A percentile compares a stretch with the other conserved stretches of the same genome.
Conservation (phyloP, 1,140 invertebrate genomes). For the Drosophila pallidifrons region DNA sequence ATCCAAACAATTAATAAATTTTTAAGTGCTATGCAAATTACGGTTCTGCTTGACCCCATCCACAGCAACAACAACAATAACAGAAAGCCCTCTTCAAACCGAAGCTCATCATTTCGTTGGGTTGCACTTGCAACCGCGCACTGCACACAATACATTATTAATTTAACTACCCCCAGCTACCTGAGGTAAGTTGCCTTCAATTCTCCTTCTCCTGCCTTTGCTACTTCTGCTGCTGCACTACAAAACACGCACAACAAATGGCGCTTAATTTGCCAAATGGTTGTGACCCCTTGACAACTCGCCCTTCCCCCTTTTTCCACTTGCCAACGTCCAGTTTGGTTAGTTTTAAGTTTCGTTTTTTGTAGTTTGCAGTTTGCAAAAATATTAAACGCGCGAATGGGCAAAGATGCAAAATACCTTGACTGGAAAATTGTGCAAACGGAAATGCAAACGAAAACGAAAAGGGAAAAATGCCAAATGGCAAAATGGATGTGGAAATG, state of each 20-base stretch:
- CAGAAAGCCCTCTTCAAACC: constrained; percentile 40
- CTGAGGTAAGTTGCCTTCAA: background rate
- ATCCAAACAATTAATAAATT: constrained; percentile 81
- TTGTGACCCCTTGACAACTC: constrained; percentile 27
- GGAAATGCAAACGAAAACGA: constrained; percentile 17
- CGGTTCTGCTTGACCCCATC: constrained; percentile 49
- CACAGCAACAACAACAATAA: background rate
- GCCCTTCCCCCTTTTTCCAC: constrained; percentile 28
- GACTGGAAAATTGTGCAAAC: constrained; percentile 63
- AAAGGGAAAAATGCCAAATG: constrained; percentile 7
- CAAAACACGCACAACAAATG: constrained; percentile 73
- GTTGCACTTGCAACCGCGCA: constrained; percentile 67
- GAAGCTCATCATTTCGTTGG: constrained; percentile 28
- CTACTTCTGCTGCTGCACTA: background rate
- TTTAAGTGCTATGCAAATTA: constrained; percentile 76
- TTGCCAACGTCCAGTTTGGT: constrained; percentile 49
- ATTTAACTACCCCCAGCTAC: constrained; percentile 56
- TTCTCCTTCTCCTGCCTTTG: background rate
- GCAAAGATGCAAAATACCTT: constrained; percentile 79
- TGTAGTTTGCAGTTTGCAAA: constrained; percentile 52
- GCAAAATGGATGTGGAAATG: constrained; percentile 26
- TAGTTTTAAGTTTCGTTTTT: constrained; percentile 51
- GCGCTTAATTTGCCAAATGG: constrained; percentile 80
- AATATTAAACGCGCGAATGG: constrained; percentile 68
- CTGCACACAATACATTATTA: constrained; percentile 81